Evolutionary conservation across 2,888 invertebrate genomes (phyloP).

Genomic region (Apamea crenata): DNA sequence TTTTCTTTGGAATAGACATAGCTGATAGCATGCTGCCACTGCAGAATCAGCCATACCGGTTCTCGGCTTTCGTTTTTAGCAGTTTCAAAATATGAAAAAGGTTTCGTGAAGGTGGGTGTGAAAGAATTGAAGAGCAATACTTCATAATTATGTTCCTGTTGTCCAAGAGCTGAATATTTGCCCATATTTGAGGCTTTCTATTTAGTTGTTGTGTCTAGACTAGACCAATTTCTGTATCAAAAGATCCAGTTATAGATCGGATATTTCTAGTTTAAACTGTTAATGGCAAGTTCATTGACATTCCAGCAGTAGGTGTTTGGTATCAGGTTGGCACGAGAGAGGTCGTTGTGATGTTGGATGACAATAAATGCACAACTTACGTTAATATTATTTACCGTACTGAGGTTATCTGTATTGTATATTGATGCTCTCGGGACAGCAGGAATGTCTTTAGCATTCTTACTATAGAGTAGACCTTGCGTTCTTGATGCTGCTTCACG

Average conservation of each 20-base stretch:
- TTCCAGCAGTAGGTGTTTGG: constrained; percentile 11
- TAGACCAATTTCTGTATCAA: background rate
- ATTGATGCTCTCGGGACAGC: background rate
- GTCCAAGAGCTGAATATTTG: background rate
- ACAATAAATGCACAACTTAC: constrained; percentile 19
- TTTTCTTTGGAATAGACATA: background rate
- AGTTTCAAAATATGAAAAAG: background rate
- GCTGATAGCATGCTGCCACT: background rate
- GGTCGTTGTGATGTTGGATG: background rate
- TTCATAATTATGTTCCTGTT: background rate
- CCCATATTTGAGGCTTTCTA: no score
- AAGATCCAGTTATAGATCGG: background rate
- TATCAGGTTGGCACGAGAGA: constrained; percentile 6
- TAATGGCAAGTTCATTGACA: constrained; percentile 47
- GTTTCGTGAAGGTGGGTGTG: background rate
- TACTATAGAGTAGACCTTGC: background rate
- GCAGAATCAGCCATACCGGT: background rate
- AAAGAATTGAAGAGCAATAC: background rate
- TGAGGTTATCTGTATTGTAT: constrained; percentile 4
- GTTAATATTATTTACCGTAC: background rate
- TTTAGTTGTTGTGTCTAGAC: no score
- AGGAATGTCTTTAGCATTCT: background rate
- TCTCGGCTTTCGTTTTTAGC: background rate
- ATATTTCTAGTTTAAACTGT: constrained; percentile 14
- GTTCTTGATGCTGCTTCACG: background rate